Percentiles rank a stretch among this genome's conserved stretches.
phyloP scores from a whole-genome alignment of 2,888 invertebrate genomes.

The Nemotelus nigrinus region DNA sequence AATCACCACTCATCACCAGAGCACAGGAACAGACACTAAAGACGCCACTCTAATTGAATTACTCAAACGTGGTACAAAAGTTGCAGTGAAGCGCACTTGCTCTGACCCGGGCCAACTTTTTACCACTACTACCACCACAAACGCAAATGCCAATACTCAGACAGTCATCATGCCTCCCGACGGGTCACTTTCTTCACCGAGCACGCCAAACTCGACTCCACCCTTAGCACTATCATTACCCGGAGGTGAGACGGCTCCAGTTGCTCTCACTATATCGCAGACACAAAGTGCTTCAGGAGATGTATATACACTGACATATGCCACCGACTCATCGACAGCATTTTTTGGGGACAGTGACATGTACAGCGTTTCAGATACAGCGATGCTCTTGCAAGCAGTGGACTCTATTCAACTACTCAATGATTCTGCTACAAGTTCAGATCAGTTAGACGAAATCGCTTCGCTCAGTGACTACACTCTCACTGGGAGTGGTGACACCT shows the following conservation, averaged over 20 bases:
- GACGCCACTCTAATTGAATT: conserved; percentile 83
- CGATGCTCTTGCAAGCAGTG: conserved; percentile 74
- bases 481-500: conserved; percentile 62
- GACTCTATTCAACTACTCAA: conserved; percentile 74
- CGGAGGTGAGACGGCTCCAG: conserved; percentile 59
- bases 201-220: conserved; percentile 68
- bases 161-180: conserved; percentile 59
- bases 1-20: conserved; percentile 62
- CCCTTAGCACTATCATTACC: conserved; percentile 58
- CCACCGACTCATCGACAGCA: conserved; percentile 71
- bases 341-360: conserved; percentile 76
- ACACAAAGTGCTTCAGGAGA: conserved; percentile 66
- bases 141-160: conserved; percentile 61
- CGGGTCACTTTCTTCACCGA: conserved; percentile 56
- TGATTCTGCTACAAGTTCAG: conserved; percentile 70
- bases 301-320: conserved; percentile 70
- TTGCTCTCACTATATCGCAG: conserved; percentile 63
- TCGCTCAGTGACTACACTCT: conserved; percentile 72
- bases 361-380: conserved; percentile 77
- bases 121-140: conserved; percentile 48
- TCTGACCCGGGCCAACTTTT: conserved; percentile 76
- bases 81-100: conserved; percentile 78
- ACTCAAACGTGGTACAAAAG: conserved; percentile 76
- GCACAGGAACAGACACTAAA: conserved; percentile 66
- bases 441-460: conserved; percentile 72